Percentiles rank a stretch among this genome's conserved stretches.
Evolutionary conservation across 2,888 invertebrate genomes (phyloP).

Genomic region (Tetragnatha montana): DNA sequence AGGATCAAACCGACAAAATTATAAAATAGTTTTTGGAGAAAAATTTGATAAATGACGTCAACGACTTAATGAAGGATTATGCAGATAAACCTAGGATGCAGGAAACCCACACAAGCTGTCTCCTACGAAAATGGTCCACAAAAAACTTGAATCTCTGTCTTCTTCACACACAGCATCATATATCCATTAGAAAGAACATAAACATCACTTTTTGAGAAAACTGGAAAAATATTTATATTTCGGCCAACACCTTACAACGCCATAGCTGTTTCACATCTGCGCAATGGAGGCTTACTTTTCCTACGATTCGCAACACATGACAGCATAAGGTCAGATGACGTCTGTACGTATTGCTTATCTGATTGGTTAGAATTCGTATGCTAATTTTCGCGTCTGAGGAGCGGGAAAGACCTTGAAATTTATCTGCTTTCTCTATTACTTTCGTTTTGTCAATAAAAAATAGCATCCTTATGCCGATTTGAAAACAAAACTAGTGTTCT

Average conservation of each 20-base stretch:
- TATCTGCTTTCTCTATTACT: background rate
- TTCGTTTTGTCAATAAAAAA: background rate
- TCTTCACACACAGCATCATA: constrained; percentile 2
- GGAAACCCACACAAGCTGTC: background rate
- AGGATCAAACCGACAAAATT: background rate
- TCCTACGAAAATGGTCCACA: background rate
- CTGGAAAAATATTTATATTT: constrained; percentile 17
- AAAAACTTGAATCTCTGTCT: background rate
- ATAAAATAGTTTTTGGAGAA: constrained; percentile 7
- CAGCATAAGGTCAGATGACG: constrained; percentile 70
- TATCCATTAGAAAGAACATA: constrained; percentile 3
- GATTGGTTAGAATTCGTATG: constrained; percentile 57
- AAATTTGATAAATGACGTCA: constrained; percentile 50
- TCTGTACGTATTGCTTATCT: constrained; percentile 10
- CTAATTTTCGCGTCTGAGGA: constrained; percentile 32
- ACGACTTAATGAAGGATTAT: constrained; percentile 44
- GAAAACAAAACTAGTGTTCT: background rate
- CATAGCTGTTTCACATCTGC: constrained; percentile 47
- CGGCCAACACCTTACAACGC: constrained; percentile 28
- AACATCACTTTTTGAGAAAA: background rate
- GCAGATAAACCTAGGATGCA: constrained; percentile 12
- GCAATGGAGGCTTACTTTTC: constrained; percentile 37
- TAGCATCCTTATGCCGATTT: background rate
- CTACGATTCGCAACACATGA: constrained; percentile 64
- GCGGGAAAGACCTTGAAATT: constrained; percentile 20